Conservation (phyloP, 2,113 vertebrate species). For the Lampris incognitus region DNA sequence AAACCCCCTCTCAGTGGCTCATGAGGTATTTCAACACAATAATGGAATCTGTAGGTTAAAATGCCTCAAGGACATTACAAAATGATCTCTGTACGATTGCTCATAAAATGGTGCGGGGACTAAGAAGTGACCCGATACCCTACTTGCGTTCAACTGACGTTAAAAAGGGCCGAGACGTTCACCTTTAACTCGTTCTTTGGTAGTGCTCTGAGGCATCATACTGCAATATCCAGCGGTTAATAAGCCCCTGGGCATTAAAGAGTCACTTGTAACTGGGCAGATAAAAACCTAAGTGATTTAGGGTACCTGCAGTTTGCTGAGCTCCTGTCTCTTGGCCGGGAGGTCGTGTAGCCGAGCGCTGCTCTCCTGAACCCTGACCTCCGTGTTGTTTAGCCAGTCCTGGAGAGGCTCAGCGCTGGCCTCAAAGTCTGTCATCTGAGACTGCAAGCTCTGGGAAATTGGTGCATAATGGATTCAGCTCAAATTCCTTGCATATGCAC, state of each 20-base stretch:
- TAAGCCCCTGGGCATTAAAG: background rate
- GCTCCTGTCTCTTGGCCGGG: slow-evolving; percentile 91
- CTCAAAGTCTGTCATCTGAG: slow-evolving; percentile 96
- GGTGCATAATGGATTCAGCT: background rate
- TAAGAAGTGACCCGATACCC: background rate
- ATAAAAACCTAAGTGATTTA: no score
- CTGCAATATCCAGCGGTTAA: background rate
- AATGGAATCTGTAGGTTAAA: slow-evolving; percentile 13
- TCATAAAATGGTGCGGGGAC: slow-evolving; percentile 3
- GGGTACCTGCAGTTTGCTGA: slow-evolving; percentile 93
- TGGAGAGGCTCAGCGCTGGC: slow-evolving; percentile 90
- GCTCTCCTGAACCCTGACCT: slow-evolving; percentile 88
- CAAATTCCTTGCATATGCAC: background rate
- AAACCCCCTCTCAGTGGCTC: slow-evolving; percentile 4
- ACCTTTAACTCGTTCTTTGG: background rate
- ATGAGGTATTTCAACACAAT: slow-evolving; percentile 38
- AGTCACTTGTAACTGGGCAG: background rate
- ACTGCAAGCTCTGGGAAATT: slow-evolving; percentile 86
- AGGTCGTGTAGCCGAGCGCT: slow-evolving; percentile 91
- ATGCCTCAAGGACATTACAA: slow-evolving; percentile 1
- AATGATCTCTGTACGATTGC: slow-evolving; percentile 21
- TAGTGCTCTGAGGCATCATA: background rate
- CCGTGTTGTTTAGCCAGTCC: slow-evolving; percentile 90
- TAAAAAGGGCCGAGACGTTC: background rate
- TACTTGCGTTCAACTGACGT: background rate